A percentile compares a stretch with the other conserved stretches of the same genome.
These are phyloP conservation scores for Megastigmus dorsalis DNA, from an alignment of 2,888 invertebrate genomes.

Conservation along the genomic window DNA sequence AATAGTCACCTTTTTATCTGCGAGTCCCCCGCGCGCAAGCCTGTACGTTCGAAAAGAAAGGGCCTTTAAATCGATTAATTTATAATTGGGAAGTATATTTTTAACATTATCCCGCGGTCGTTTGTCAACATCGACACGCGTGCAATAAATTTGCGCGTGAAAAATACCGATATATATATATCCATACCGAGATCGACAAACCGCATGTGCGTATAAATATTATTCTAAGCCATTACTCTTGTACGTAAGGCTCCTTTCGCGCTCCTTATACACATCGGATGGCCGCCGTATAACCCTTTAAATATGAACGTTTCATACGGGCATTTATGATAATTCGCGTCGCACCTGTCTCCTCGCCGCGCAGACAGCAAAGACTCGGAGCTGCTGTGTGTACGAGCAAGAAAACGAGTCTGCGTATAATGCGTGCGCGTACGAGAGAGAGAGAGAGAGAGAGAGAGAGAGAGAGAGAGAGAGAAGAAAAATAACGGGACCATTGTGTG, in stretches of 20 bases:
- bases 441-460: slow-evolving; percentile 24
- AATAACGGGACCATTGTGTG: slow-evolving; percentile 44
- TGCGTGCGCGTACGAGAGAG: slow-evolving; percentile 1
- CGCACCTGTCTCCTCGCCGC: slow-evolving; percentile 55
- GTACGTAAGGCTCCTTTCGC: slow-evolving; percentile 35
- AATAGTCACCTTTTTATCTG: too few relatives aligned
- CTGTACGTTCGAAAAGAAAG: too few relatives aligned
- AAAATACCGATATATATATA: too few relatives aligned
- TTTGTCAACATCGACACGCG: slow-evolving; percentile 7
- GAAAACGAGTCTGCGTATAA: too few relatives aligned
- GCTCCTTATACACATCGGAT: slow-evolving; percentile 27
- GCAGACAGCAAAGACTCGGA: slow-evolving; percentile 57
- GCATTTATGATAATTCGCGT: slow-evolving; percentile 53
- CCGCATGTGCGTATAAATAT: slow-evolving; percentile 33
- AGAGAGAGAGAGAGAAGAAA: slow-evolving; percentile 13
- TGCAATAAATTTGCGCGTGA: slow-evolving; percentile 17
- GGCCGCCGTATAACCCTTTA: slow-evolving; percentile 38
- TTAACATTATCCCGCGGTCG: background rate
- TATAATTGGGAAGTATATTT: slow-evolving; percentile 3
- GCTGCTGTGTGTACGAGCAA: too few relatives aligned
- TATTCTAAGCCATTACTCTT: slow-evolving; percentile 47
- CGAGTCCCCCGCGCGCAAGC: too few relatives aligned
- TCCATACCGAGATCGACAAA: too few relatives aligned
- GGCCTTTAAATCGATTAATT: too few relatives aligned
- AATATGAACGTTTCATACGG: slow-evolving; percentile 40